Base-by-base conservation (phyloP, 2,888 invertebrate species). In the Andrena camellia region DNA sequence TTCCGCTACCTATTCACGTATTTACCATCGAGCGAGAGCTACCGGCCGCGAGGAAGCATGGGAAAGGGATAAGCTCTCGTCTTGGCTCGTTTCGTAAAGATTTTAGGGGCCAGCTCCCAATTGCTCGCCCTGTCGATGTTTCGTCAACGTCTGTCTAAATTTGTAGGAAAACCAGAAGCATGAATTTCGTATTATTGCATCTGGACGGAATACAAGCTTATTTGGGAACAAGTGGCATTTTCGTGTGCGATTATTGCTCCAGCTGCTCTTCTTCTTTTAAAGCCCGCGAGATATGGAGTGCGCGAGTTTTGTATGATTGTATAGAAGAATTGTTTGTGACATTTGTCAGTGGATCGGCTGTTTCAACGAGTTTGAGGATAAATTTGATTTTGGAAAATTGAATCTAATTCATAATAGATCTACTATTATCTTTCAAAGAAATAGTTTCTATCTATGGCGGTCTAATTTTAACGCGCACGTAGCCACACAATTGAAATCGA, bases 1-100 rank as follows among this genome's bases (percentile, higher is more conserved):
- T 69, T 7, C 17, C 7, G 54, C 31, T 64, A 73, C 64, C 69
- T n/a, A 63, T 73, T 78, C 74, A n/a, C 68, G 76, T 69, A 60
- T 69, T 74, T 70, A 60, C n/a, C 17, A 1, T 10, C 60, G 35
- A 33, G 5, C 42, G 26, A 13, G 57, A 42, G 7, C 7, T 17
- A 20, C 6, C 29, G 62, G 60, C 29, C 17, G 29, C 48, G 23
- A 26, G 67, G 17, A 26, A 29, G 7, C 62, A 48, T 2, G 52
- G 13, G 1, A 23, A 67, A 26, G 29, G 42, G 62, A 60, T 67
- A 71, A 71, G 67, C 50, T 23, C 31, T n/a, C 35, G 17, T 23
- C 29, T 13, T 8, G 26, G 57, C 17, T 2, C 54, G 29, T 52
- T 35, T 23, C 42, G 0, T 29, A 23, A 6, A 6, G 10, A 54